Percentiles rank a stretch among this genome's conserved stretches.
Evolutionary conservation across 2,888 invertebrate species (phyloP).

Genomic region (Masnerella sp.): DNA sequence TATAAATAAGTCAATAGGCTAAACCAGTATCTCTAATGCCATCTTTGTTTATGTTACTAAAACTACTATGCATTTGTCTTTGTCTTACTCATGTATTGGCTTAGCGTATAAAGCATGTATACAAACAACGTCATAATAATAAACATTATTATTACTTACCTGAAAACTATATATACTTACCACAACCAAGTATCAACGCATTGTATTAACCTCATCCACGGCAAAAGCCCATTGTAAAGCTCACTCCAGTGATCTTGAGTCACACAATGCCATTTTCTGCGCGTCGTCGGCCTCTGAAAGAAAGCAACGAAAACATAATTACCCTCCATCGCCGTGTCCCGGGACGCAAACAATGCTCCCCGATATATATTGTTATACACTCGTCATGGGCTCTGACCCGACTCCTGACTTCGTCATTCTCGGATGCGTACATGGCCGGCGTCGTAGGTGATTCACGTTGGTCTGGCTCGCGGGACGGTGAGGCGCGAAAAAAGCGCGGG

Average conservation of each 20-base stretch:
- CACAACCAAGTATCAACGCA: no score
- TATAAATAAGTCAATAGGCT: no score
- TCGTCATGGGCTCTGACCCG: constrained; percentile 39
- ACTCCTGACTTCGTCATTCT: constrained; percentile 46
- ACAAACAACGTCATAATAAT: no score
- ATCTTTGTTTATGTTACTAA: no score
- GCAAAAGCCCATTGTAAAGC: background rate
- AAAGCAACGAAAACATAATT: constrained; percentile 42
- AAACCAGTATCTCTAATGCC: no score
- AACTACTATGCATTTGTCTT: no score
- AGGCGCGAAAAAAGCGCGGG: constrained; percentile 2
- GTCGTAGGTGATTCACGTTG: constrained; percentile 59
- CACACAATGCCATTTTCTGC: constrained; percentile 2
- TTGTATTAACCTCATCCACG: no score
- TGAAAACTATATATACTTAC: no score
- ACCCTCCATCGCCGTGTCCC: constrained; percentile 21
- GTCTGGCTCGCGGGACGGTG: constrained; percentile 27
- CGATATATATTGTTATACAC: constrained; percentile 25
- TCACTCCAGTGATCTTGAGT: background rate
- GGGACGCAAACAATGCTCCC: constrained; percentile 34
- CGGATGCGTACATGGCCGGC: no score
- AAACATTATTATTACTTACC: no score
- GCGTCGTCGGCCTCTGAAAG: background rate
- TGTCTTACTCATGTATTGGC: no score
- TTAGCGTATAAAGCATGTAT: no score